These are phyloP conservation scores for Plebejus anna DNA, from an alignment of 2,888 invertebrate species.

Conservation along the genomic window DNA sequence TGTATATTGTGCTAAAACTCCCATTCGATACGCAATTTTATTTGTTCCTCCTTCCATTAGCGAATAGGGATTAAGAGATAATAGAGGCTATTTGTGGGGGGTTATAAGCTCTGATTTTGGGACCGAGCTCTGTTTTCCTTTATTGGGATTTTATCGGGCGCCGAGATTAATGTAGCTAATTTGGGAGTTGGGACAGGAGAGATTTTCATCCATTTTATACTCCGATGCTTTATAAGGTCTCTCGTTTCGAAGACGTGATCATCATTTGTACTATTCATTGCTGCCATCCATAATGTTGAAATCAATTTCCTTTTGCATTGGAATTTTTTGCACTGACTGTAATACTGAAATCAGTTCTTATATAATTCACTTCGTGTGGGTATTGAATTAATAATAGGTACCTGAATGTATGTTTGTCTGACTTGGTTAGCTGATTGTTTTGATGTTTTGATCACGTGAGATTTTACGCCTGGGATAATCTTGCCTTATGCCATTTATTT, in stretches of 20 bases:
- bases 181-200: constrained; percentile 15
- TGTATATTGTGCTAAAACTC: background rate
- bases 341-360: background rate
- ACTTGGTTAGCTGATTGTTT: background rate
- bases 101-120: constrained; percentile 26
- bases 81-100: constrained; percentile 25
- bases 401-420: too few relatives aligned
- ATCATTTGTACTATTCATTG: background rate
- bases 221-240: constrained; percentile 6
- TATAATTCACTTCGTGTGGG: too few relatives aligned
- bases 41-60: constrained; percentile 48
- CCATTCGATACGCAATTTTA: constrained; percentile 47
- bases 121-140: constrained; percentile 25
- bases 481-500: background rate
- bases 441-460: background rate
- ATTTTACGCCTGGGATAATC: background rate
- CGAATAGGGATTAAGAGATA: constrained; percentile 36
- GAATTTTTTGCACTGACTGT: background rate
- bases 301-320: background rate
- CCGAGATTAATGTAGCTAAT: constrained; percentile 23
- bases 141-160: constrained; percentile 28
- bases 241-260: background rate
- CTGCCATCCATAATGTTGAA: background rate
- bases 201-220: constrained; percentile 19
- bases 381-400: too few relatives aligned